Conservation (phyloP, 2,113 vertebrate genomes). For the Puma concolor region DNA sequence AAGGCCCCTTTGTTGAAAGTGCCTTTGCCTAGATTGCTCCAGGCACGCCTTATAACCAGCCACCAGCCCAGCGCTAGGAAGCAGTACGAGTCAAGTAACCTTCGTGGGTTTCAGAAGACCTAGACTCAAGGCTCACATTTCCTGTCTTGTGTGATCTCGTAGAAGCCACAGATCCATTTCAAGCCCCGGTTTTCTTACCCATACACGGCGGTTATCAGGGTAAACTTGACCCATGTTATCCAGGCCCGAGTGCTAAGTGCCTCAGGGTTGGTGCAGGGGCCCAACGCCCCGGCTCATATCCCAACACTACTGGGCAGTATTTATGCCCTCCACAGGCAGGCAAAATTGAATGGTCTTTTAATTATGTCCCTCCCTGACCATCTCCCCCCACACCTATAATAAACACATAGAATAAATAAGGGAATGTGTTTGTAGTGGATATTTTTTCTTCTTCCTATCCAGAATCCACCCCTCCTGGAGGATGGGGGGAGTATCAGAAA, state of each 20-base stretch:
- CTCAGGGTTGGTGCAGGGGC: background rate
- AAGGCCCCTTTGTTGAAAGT: conserved; percentile 54
- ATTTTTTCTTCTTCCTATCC: background rate
- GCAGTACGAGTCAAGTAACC: background rate
- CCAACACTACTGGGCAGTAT: background rate
- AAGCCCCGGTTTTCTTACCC: background rate
- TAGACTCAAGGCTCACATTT: background rate
- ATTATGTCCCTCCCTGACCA: background rate
- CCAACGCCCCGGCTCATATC: background rate
- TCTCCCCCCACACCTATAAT: background rate
- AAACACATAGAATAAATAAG: background rate
- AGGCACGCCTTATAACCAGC: background rate
- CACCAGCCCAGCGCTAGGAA: background rate
- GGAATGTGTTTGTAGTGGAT: background rate
- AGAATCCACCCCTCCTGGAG: background rate
- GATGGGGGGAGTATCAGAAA: background rate
- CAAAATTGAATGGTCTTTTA: background rate
- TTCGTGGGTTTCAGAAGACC: background rate
- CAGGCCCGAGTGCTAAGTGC: background rate
- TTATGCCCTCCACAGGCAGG: background rate
- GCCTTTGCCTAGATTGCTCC: conserved; percentile 44
- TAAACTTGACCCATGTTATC: background rate
- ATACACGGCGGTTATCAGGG: background rate
- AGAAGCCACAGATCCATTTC: background rate
- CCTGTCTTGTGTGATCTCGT: background rate